Evolutionary conservation across 2,888 invertebrate genomes (phyloP).

Genomic region (Dione juno): DNA sequence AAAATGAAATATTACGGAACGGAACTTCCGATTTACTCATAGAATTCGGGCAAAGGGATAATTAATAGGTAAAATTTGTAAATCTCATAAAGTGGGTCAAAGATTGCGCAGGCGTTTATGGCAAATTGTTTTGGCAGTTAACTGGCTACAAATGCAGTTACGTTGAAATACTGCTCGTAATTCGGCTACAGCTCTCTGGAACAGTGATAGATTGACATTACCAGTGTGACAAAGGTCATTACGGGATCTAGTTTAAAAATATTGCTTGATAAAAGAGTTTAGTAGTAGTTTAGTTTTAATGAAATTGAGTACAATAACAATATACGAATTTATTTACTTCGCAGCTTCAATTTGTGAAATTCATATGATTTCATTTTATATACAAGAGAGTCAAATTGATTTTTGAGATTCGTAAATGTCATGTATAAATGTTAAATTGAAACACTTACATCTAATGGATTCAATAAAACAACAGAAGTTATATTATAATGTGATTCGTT

Average conservation of each 20-base stretch:
- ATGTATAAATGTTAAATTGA: slow-evolving; percentile 10
- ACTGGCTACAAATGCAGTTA: slow-evolving; percentile 38
- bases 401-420: not conserved
- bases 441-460: slow-evolving; percentile 18
- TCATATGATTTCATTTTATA: no score
- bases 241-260: not conserved
- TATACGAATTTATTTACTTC: no score
- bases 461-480: slow-evolving; percentile 50
- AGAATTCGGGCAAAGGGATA: slow-evolving; percentile 34
- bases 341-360: no score
- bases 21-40: slow-evolving; percentile 31
- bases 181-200: slow-evolving; percentile 10
- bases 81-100: slow-evolving; percentile 43
- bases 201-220: slow-evolving; percentile 11
- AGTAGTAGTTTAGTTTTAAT: no score
- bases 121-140: slow-evolving; percentile 48
- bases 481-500: slow-evolving; percentile 65
- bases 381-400: not conserved
- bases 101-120: slow-evolving; percentile 43
- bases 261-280: not conserved
- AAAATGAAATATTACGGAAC: slow-evolving; percentile 37
- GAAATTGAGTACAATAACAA: no score
- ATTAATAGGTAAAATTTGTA: slow-evolving; percentile 43
- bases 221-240: not conserved
- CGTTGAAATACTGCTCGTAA: slow-evolving; percentile 26